Evolutionary conservation across 35 echinoderm and acorn worm genomes (phyloP), one percentile per base, ranked within the genome.

Genomic region (Diadema setosum): DNA sequence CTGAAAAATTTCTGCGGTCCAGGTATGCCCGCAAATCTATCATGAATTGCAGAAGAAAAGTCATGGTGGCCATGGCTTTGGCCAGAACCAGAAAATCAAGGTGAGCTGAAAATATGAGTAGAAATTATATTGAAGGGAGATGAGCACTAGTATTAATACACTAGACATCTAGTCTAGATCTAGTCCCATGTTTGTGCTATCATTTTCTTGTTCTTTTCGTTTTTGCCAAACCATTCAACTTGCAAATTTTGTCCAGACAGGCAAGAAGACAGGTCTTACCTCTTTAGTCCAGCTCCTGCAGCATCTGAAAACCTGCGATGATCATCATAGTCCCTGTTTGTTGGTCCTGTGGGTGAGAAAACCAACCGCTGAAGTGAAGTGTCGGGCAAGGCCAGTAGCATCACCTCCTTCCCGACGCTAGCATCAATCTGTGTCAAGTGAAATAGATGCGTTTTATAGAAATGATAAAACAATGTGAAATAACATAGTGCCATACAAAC

Each of bases 301-400:
- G 96, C 96, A 94, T 98, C 96, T 18, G 40, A 85, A 88, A 91
- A 98, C 0, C 85, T 45, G 27, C 96, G 67, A 21, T 94, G 89
- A 86, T 98, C 96, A 89, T 98, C 95, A 36, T 91, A 98, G 55
- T 98, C 96, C 11, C 96, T 80, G 45, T 98, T 92, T 4, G 90
- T 34, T 20, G 96, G 92, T 45, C 96, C 96, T 40, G 96, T 98
- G 2, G 96, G 96, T 42, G 96, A 80, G 63, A 92, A 98, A 45
- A 98, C 86, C 5, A 90, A 69, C 41, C 87, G 29, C 24, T 58
- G 45, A 18, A 80, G 29, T 3, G 63, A 5, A 56, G 65, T 40
- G 24, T 11, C 58, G 16, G 81, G 44, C 4, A 80, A 80, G 35
- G 46, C 29, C 4, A 89, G 48, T 16, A 84, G 33, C n/a, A 82